Evolutionary conservation across 1,140 invertebrate genomes (phyloP).

Genomic region (Caerostris extrusa): DNA sequence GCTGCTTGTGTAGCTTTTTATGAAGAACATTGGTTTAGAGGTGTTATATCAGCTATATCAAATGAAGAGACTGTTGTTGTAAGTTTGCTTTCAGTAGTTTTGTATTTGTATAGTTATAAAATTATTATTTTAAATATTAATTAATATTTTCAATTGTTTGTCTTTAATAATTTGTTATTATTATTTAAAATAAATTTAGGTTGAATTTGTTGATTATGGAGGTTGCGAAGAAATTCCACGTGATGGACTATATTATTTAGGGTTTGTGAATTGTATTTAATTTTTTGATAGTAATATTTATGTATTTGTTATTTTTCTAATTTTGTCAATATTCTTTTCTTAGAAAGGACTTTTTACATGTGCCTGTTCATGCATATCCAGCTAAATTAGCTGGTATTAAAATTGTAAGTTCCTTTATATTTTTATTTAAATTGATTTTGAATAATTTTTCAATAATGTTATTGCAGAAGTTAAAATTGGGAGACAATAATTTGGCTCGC

Average conservation of each 20-base stretch:
- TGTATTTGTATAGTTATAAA: neutral
- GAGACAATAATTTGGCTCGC: too few species aligned
- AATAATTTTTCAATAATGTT: too few species aligned
- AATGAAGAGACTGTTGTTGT: neutral
- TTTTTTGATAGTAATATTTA: neutral
- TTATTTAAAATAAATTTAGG: neutral
- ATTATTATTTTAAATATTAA: neutral
- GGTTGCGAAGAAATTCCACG: neutral
- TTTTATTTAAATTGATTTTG: too few species aligned
- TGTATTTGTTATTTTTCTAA: neutral
- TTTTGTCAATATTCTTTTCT: neutral
- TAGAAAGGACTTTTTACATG: neutral
- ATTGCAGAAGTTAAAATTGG: too few species aligned
- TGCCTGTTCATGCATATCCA: conserved; percentile 34
- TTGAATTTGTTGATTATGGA: conserved; percentile 58
- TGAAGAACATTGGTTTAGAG: conserved; percentile 42
- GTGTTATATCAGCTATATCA: neutral
- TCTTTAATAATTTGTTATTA: too few species aligned
- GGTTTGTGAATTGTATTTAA: neutral
- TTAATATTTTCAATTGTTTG: neutral
- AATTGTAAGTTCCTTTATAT: neutral
- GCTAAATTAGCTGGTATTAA: conserved; percentile 15
- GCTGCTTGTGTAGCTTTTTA: conserved; percentile 33
- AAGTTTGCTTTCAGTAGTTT: neutral
- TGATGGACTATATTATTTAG: neutral